A percentile compares a stretch with the other conserved stretches of the same genome.
These are phyloP conservation scores for Xiphias gladius DNA, from an alignment of 2,113 vertebrate species.

Conservation along the genomic window DNA sequence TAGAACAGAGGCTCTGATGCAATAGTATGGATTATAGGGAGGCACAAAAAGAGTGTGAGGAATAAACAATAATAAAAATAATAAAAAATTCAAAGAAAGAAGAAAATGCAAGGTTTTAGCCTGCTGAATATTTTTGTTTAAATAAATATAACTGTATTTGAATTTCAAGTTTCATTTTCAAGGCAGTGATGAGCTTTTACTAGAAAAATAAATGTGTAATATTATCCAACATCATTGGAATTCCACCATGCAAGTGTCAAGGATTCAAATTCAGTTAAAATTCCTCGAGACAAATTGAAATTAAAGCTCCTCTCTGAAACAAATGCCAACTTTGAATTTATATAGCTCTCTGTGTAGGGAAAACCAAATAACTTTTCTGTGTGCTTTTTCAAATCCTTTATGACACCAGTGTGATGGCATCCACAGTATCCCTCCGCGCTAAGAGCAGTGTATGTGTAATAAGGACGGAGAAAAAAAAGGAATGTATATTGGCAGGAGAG, in stretches of 20 bases:
- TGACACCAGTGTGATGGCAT: not conserved
- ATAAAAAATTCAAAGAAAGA: constrained; percentile 10
- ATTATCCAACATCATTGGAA: too few species aligned
- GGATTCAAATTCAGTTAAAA: not conserved
- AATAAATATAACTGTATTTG: not conserved
- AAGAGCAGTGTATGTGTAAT: not conserved
- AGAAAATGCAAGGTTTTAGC: not conserved
- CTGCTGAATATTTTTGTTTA: not conserved
- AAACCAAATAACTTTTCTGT: not conserved
- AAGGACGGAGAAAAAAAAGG: constrained; percentile 3
- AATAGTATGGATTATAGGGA: constrained; percentile 1
- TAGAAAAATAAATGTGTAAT: not conserved
- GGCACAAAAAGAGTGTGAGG: not conserved
- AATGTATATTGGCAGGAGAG: constrained; percentile 48
- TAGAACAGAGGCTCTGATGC: constrained; percentile 10
- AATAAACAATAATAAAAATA: constrained; percentile 4
- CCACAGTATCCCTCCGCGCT: not conserved
- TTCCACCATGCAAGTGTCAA: too few species aligned
- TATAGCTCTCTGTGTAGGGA: not conserved
- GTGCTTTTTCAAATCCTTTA: not conserved
- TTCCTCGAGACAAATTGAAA: not conserved
- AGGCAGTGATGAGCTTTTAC: not conserved
- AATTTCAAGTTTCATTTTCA: not conserved
- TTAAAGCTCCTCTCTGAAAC: not conserved
- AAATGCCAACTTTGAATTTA: not conserved